Percentiles rank a stretch among this genome's conserved stretches.
phyloP scores from a whole-genome alignment of 2,113 vertebrate species.

The Corythoichthys intestinalis region DNA sequence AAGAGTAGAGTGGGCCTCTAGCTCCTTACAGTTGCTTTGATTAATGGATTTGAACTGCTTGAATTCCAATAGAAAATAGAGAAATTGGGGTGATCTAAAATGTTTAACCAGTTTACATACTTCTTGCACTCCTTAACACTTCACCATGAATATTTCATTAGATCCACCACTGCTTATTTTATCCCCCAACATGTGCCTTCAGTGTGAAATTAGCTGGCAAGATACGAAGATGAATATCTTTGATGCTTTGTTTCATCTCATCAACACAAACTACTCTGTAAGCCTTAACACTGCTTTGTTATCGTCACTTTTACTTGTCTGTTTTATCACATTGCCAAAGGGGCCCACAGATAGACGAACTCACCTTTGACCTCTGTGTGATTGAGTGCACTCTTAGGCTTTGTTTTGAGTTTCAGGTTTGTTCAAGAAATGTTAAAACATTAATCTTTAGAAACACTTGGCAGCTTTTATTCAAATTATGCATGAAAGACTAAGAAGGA shows the following conservation, averaged over 20 bases:
- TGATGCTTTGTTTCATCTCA: slow-evolving; percentile 15
- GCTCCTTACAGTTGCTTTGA: neutral
- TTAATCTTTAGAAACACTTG: slow-evolving; percentile 21
- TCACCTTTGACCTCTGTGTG: slow-evolving; percentile 4
- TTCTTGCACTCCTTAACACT: neutral
- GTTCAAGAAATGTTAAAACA: neutral
- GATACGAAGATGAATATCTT: slow-evolving; percentile 19
- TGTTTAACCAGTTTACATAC: neutral
- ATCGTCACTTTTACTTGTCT: neutral
- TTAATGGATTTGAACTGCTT: neutral
- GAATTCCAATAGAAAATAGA: neutral
- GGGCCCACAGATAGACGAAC: slow-evolving; percentile 2
- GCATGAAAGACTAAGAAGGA: slow-evolving; percentile 33
- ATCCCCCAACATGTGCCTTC: slow-evolving; percentile 10
- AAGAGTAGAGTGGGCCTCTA: neutral
- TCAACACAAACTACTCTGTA: slow-evolving; percentile 9
- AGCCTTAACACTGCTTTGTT: slow-evolving; percentile 3
- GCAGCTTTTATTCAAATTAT: slow-evolving; percentile 22
- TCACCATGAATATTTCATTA: slow-evolving; percentile 2
- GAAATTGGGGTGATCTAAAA: neutral
- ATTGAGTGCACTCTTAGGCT: neutral
- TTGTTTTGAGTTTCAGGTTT: neutral
- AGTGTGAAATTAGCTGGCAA: slow-evolving; percentile 36
- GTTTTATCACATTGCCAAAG: slow-evolving; percentile 9
- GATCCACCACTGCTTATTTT: slow-evolving; percentile 15